These are phyloP conservation scores for Wasmannia auropunctata DNA, from an alignment of 1,140 invertebrate genomes.

Conservation along the genomic window DNA sequence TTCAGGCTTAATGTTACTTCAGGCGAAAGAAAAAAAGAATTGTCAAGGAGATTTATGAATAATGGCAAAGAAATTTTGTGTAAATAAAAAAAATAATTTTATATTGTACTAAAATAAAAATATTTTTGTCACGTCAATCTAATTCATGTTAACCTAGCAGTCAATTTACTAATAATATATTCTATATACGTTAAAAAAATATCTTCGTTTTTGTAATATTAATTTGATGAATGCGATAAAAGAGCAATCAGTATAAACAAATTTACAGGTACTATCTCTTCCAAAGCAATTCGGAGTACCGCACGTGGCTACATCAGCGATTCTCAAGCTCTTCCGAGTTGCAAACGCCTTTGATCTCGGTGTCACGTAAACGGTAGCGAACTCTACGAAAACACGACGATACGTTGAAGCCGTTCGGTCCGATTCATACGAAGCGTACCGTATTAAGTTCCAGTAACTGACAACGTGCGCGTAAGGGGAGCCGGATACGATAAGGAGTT, in stretches of 20 bases:
- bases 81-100: neutral
- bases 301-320: neutral
- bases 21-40: constrained; percentile 8
- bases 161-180: neutral
- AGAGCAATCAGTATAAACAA: neutral
- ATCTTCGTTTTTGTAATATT: neutral
- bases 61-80: neutral
- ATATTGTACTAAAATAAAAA: neutral
- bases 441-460: constrained; percentile 70
- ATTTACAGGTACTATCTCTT: neutral
- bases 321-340: constrained; percentile 19
- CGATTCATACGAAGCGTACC: constrained; percentile 51
- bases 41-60: neutral
- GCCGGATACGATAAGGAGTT: constrained; percentile 83
- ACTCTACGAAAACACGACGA: constrained; percentile 39
- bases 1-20: neutral
- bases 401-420: constrained; percentile 36
- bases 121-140: neutral
- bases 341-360: neutral
- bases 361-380: constrained; percentile 37
- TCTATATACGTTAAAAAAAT: neutral
- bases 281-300: neutral
- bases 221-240: neutral
- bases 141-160: neutral
- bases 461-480: constrained; percentile 76